Conservation (phyloP, 1,140 invertebrate genomes). For the Catajapyx aquilonaris region DNA sequence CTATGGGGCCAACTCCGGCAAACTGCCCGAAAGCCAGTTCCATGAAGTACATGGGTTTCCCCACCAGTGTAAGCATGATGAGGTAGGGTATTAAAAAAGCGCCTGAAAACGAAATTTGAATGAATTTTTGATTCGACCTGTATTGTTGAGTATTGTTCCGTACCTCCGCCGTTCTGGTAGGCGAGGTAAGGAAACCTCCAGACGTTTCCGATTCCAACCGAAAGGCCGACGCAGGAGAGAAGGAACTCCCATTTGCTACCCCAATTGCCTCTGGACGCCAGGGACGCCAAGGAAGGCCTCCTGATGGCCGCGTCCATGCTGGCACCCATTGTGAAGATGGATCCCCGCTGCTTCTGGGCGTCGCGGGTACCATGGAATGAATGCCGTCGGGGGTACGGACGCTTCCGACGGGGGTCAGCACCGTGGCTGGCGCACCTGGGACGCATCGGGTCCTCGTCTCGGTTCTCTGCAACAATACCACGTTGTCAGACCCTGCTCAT, state of each 20-base stretch:
- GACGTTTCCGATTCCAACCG: slow-evolving; percentile 68
- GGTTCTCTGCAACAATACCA: no score
- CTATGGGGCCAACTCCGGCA: slow-evolving; percentile 23
- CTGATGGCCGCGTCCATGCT: slow-evolving; percentile 15
- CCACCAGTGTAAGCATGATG: slow-evolving; percentile 50
- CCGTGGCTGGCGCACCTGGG: neutral
- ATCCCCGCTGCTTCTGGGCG: neutral
- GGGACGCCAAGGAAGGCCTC: slow-evolving; percentile 15
- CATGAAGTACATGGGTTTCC: slow-evolving; percentile 51
- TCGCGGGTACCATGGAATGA: neutral
- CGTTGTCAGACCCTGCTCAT: no score
- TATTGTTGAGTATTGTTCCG: slow-evolving; percentile 13
- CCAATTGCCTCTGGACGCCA: slow-evolving; percentile 24
- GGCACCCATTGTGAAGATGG: neutral
- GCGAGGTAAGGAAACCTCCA: slow-evolving; percentile 73
- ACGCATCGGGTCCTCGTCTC: no score
- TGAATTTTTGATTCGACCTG: slow-evolving; percentile 3
- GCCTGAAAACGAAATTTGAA: slow-evolving; percentile 30
- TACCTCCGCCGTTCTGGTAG: slow-evolving; percentile 61
- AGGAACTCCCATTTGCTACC: slow-evolving; percentile 31
- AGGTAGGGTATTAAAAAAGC: slow-evolving; percentile 61
- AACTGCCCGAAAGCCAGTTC: slow-evolving; percentile 32
- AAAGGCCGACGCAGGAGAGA: slow-evolving; percentile 55
- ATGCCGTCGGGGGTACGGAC: neutral
- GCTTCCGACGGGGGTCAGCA: neutral